Evolutionary conservation across 2,113 vertebrate genomes (phyloP).

Genomic region (pig (Sus scrofa)): DNA sequence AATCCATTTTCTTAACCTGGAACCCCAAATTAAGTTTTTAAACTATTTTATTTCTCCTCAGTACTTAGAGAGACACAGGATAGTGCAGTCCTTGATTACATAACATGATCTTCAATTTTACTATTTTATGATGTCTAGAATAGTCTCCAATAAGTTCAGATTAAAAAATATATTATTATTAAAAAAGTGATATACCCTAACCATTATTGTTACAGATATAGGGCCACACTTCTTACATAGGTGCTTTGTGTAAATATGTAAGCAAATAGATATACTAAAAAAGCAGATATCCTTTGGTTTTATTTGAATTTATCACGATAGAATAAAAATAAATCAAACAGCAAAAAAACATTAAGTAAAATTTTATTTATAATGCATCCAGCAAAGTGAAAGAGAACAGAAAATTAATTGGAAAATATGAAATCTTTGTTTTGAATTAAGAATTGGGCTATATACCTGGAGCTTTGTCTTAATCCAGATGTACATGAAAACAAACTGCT

Average conservation of each 20-base stretch:
- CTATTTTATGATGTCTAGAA: background rate
- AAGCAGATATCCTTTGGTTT: background rate
- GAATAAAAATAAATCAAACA: background rate
- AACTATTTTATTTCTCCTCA: background rate
- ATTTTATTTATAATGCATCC: background rate
- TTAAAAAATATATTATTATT: background rate
- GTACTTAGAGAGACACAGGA: background rate
- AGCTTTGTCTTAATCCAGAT: background rate
- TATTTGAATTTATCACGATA: background rate
- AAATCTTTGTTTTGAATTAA: background rate
- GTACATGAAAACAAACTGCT: background rate
- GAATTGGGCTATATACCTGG: background rate
- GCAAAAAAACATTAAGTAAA: background rate
- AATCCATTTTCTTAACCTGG: background rate
- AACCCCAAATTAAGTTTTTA: background rate
- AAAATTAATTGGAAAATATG: slow-evolving; percentile 3
- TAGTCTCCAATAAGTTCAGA: background rate
- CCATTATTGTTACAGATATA: background rate
- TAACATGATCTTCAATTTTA: background rate
- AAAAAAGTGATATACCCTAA: no score
- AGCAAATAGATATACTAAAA: background rate
- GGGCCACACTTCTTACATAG: background rate
- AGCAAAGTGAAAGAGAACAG: background rate
- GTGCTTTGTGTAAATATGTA: background rate
- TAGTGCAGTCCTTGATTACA: background rate